These are phyloP conservation scores for Spea multiplicata DNA, from an alignment of 2,113 vertebrate species.

Conservation along the genomic window DNA sequence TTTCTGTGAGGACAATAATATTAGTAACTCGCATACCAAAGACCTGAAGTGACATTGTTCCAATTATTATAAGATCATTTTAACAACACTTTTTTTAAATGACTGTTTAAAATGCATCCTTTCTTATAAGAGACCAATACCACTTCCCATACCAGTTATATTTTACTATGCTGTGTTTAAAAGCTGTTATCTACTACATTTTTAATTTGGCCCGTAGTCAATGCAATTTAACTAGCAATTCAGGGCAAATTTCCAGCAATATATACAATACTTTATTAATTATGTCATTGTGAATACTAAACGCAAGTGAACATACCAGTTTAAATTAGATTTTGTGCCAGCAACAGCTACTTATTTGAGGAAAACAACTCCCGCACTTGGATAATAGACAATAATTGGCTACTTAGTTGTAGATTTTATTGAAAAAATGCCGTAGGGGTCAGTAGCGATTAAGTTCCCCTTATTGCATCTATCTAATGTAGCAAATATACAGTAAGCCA, in stretches of 20 bases:
- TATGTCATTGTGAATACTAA: slow-evolving; percentile 2
- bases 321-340: slow-evolving; percentile 25
- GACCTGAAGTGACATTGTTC: too few relatives aligned
- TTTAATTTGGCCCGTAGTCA: not conserved
- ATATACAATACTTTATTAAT: not conserved
- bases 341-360: slow-evolving; percentile 14
- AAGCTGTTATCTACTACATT: not conserved
- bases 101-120: too few relatives aligned
- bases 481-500: slow-evolving; percentile 22
- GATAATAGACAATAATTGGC: slow-evolving; percentile 41
- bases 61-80: too few relatives aligned
- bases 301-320: slow-evolving; percentile 12
- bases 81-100: too few relatives aligned
- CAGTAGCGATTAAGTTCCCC: slow-evolving; percentile 26
- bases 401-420: slow-evolving; percentile 39
- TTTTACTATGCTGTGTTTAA: too few relatives aligned
- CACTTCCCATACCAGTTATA: too few relatives aligned
- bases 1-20: too few relatives aligned
- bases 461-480: slow-evolving; percentile 39
- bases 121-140: too few relatives aligned
- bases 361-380: slow-evolving; percentile 13
- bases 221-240: not conserved
- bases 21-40: too few relatives aligned
- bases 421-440: slow-evolving; percentile 38
- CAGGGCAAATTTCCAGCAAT: slow-evolving; percentile 26